phyloP scores from a whole-genome alignment of 2,113 vertebrate species.

The Climacteris rufus region DNA sequence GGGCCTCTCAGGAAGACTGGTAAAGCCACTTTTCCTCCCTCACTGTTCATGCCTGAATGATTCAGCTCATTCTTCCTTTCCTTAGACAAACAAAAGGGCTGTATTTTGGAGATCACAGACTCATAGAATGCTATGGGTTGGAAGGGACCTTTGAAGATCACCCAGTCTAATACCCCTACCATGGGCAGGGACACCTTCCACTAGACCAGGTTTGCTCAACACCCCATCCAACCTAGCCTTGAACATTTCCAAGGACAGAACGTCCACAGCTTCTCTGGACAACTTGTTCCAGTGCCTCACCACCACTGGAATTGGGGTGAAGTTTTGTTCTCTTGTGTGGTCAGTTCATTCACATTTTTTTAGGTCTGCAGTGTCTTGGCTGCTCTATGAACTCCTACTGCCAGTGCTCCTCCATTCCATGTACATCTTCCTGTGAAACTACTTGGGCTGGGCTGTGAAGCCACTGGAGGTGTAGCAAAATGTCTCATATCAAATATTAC shows the following conservation, averaged over 20 bases:
- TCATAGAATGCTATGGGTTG: not conserved
- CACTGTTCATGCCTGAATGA: not conserved
- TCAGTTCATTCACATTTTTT: not conserved
- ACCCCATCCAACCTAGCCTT: not conserved
- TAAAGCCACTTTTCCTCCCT: slow-evolving; percentile 16
- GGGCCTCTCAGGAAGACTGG: slow-evolving; percentile 69
- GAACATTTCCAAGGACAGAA: not conserved
- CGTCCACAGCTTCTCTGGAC: not conserved
- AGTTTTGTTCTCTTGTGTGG: not conserved
- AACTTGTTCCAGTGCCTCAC: not conserved
- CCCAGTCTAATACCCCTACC: not conserved
- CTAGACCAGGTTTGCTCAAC: not conserved
- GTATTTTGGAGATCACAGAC: not conserved
- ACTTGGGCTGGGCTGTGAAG: not conserved
- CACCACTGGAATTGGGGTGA: not conserved
- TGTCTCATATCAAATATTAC: not conserved
- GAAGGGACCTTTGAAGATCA: not conserved
- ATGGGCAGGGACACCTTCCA: not conserved
- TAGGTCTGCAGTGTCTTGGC: not conserved
- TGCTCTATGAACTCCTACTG: not conserved
- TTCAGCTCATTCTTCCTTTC: not conserved
- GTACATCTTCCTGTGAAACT: not conserved
- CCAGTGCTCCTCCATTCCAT: not conserved
- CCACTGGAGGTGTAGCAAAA: not conserved
- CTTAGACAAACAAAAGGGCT: not conserved